phyloP scores from a whole-genome alignment of 2,797 vertebrate genomes.

The Enteromius treurensis region DNA sequence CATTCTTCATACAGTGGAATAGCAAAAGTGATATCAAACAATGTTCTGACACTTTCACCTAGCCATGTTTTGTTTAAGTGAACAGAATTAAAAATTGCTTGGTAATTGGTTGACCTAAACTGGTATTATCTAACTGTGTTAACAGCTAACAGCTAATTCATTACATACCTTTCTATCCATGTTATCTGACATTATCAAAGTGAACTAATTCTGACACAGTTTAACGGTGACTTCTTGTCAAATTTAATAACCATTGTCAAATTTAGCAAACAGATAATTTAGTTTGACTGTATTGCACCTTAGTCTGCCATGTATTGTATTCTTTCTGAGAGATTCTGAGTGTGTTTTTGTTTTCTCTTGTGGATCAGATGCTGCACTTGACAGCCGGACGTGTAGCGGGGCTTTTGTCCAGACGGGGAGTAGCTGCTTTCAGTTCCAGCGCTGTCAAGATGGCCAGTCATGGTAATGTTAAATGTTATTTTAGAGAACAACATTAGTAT shows the following conservation, averaged over 20 bases:
- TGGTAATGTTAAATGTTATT: constrained; percentile 54
- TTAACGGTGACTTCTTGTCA: not conserved
- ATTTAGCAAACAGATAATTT: not conserved
- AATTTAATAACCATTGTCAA: not conserved
- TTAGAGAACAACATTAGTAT: not conserved
- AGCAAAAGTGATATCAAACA: not conserved
- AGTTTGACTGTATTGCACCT: not conserved
- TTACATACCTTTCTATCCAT: not conserved
- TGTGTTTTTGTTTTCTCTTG: not conserved
- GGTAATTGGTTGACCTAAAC: not conserved
- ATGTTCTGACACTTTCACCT: not conserved
- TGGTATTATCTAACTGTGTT: not conserved
- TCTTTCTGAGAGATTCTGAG: not conserved
- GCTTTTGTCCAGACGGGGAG: constrained; percentile 64
- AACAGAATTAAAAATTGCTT: not conserved
- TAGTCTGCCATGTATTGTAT: not conserved
- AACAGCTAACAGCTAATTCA: not conserved
- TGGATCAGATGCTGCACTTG: constrained; percentile 74
- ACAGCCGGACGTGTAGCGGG: constrained; percentile 62
- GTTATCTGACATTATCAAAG: not conserved
- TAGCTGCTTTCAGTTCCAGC: constrained; percentile 54
- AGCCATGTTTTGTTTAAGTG: not conserved
- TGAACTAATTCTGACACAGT: not conserved
- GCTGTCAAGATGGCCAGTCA: constrained; percentile 69
- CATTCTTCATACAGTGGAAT: no score